phyloP scores from a whole-genome alignment of 1,140 invertebrate genomes.

The Oryzaephilus surinamensis region DNA sequence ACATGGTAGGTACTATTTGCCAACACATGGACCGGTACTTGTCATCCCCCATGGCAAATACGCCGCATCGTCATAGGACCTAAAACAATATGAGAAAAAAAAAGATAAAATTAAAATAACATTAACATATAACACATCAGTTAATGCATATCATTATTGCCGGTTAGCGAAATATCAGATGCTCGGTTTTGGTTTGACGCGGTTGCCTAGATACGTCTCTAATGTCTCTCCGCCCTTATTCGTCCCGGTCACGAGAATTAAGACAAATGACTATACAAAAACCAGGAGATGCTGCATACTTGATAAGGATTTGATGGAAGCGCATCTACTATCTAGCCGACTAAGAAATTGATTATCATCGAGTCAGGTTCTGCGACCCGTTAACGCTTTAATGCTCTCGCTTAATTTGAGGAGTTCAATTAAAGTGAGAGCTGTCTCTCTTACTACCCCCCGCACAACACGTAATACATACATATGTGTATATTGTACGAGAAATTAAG shows the following conservation, averaged over 20 bases:
- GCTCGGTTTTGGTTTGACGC: conserved; percentile 13
- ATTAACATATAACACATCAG: conserved; percentile 1
- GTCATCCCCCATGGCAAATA: conserved; percentile 34
- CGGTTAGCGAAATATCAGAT: conserved; percentile 1
- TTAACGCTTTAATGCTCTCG: too few species aligned
- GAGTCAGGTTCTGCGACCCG: neutral
- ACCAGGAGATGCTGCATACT: conserved; percentile 22
- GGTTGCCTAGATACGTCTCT: conserved; percentile 15
- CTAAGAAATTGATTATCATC: conserved; percentile 13
- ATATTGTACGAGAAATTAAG: too few species aligned
- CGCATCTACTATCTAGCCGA: conserved; percentile 12
- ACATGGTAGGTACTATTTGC: conserved; percentile 21
- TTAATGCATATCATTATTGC: conserved; percentile 3
- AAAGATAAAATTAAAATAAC: neutral
- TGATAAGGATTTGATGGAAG: conserved; percentile 22
- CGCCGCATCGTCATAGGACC: conserved; percentile 32
- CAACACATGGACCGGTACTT: conserved; percentile 31
- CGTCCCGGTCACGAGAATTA: conserved; percentile 19
- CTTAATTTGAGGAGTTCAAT: too few species aligned
- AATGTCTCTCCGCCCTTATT: conserved; percentile 17
- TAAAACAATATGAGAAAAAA: conserved; percentile 24
- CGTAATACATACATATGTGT: too few species aligned
- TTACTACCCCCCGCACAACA: too few species aligned
- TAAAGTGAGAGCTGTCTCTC: too few species aligned
- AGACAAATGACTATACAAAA: conserved; percentile 23